Conservation (phyloP, 1,140 invertebrate species). For the Plutomurus gul region DNA sequence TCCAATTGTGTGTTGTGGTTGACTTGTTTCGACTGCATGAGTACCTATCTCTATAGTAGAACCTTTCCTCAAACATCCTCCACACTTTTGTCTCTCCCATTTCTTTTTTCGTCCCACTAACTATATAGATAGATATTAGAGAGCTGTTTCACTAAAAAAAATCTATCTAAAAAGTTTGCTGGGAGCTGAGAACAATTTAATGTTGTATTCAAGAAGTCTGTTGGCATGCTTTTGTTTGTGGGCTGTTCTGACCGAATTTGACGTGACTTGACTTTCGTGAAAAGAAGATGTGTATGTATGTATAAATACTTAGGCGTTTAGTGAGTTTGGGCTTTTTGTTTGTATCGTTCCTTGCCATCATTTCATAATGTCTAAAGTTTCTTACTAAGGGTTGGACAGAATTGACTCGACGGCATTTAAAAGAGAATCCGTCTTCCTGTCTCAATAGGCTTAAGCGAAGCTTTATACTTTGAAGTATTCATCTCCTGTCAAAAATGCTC, state of each 20-base stretch:
- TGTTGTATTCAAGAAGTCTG: not conserved
- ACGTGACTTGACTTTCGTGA: not conserved
- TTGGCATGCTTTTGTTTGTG: slow-evolving; percentile 17
- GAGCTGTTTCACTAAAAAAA: not conserved
- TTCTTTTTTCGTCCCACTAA: too few relatives aligned
- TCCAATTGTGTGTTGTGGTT: slow-evolving; percentile 13
- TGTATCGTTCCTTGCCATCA: not conserved
- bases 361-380: slow-evolving; percentile 3
- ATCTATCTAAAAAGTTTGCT: too few relatives aligned
- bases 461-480: slow-evolving; percentile 1
- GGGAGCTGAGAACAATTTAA: not conserved
- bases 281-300: not conserved
- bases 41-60: too few relatives aligned
- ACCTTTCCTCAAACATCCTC: not conserved
- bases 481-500: slow-evolving; percentile 12
- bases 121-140: too few relatives aligned
- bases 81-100: too few relatives aligned
- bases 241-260: slow-evolving; percentile 3
- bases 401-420: not conserved
- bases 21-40: not conserved
- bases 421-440: slow-evolving; percentile 12
- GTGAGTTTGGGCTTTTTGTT: slow-evolving; percentile 8
- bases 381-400: not conserved
- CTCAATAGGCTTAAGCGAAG: not conserved
- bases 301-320: not conserved